Evolutionary conservation across 2,888 invertebrate genomes (phyloP).

Genomic region (Hydroisotoma schaefferi): DNA sequence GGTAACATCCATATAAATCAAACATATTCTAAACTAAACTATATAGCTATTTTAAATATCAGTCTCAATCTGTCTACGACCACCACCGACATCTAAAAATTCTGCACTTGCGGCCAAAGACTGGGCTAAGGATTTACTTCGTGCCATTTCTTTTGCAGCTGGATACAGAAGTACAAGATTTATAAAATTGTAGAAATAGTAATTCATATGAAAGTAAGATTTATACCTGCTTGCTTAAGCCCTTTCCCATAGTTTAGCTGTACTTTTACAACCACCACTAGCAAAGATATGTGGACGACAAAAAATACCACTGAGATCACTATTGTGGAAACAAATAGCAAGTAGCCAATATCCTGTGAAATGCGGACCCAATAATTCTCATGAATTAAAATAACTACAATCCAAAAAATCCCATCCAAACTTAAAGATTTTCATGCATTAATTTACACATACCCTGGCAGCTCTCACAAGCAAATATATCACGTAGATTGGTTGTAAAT

Average conservation of each 20-base stretch:
- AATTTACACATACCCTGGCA: slow-evolving; percentile 14
- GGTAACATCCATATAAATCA: neutral
- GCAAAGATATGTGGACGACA: slow-evolving; percentile 18
- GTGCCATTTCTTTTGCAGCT: slow-evolving; percentile 28
- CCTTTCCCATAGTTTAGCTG: slow-evolving; percentile 30
- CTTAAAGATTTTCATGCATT: neutral
- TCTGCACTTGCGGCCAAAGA: slow-evolving; percentile 8
- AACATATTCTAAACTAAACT: neutral
- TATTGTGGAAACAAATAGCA: slow-evolving; percentile 23
- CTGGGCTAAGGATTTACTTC: slow-evolving; percentile 13
- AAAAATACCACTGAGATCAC: slow-evolving; percentile 15
- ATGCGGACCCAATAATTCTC: neutral
- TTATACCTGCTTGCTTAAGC: slow-evolving; percentile 36
- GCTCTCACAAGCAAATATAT: slow-evolving; percentile 28
- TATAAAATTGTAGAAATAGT: neutral
- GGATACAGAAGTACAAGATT: neutral
- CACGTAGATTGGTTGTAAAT: slow-evolving; percentile 31
- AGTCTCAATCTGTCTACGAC: neutral
- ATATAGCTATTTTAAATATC: slow-evolving; percentile 7
- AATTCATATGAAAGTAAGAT: neutral
- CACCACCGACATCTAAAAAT: neutral
- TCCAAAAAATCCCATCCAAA: neutral
- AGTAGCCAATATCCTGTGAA: slow-evolving; percentile 15
- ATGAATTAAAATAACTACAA: neutral
- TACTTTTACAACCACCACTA: slow-evolving; percentile 21